These are phyloP conservation scores for Lanius ludovicianus DNA, from an alignment of 2,113 vertebrate species.

Conservation along the genomic window DNA sequence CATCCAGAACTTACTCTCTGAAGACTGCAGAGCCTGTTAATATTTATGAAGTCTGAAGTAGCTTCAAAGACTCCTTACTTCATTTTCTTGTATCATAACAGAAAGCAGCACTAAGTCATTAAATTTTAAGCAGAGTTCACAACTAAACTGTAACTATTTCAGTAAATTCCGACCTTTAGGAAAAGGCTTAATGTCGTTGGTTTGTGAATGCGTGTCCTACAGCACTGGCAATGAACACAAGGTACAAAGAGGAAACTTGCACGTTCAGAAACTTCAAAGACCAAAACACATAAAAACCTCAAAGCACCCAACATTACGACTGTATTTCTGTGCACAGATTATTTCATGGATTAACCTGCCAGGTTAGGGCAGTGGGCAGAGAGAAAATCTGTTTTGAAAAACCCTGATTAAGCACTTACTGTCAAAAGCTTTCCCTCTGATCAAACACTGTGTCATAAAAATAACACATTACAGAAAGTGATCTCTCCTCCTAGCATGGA, in stretches of 20 bases:
- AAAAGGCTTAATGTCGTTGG: background rate
- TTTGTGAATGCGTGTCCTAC: background rate
- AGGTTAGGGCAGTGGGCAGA: background rate
- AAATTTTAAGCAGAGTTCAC: background rate
- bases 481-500: background rate
- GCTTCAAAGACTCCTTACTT: conserved; percentile 46
- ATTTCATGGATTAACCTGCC: background rate
- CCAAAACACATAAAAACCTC: background rate
- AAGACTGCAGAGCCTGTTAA: conserved; percentile 33
- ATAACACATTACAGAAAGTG: background rate
- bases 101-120: background rate
- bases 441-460: background rate
- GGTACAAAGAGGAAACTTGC: background rate
- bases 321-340: background rate
- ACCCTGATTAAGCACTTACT: background rate
- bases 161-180: background rate
- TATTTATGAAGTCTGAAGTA: conserved; percentile 54
- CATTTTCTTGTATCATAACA: background rate
- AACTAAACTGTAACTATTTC: background rate
- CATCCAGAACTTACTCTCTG: background rate
- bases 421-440: background rate
- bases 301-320: background rate
- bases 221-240: background rate
- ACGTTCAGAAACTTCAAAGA: background rate
- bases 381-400: background rate